phyloP scores from a whole-genome alignment of 2,888 invertebrate genomes.

The Scaptomyza tumidula region DNA sequence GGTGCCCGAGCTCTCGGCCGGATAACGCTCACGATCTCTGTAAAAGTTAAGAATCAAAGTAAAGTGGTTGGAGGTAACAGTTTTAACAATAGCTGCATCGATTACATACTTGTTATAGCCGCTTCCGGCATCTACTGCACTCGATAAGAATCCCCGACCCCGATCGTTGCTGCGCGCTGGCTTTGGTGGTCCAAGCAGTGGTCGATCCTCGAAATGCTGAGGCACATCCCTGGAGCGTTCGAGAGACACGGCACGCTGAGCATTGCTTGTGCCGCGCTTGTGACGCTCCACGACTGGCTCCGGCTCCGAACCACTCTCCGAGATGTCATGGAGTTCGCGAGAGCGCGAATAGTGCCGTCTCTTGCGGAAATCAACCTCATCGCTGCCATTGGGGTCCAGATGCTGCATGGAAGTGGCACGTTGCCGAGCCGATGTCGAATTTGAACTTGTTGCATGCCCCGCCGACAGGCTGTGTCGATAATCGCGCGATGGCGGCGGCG shows the following conservation, averaged over 20 bases:
- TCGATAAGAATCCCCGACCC: constrained; percentile 43
- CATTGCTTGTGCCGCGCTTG: constrained; percentile 58
- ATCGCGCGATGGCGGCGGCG: constrained; percentile 73
- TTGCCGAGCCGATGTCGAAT: constrained; percentile 55
- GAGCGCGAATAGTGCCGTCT: constrained; percentile 84
- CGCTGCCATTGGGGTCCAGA: constrained; percentile 77
- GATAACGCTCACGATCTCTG: constrained; percentile 84
- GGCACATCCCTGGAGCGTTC: constrained; percentile 60
- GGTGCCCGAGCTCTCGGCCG: constrained; percentile 86
- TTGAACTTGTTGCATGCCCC: constrained; percentile 28
- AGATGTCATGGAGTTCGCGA: constrained; percentile 85
- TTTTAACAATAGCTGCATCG: neutral
- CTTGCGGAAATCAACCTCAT: constrained; percentile 83
- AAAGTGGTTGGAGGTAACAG: neutral
- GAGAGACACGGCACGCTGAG: constrained; percentile 68
- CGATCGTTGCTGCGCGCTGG: constrained; percentile 83
- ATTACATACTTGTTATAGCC: constrained; percentile 55
- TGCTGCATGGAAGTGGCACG: constrained; percentile 84
- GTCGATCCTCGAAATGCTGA: constrained; percentile 75
- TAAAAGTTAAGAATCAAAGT: neutral
- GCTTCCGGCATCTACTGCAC: constrained; percentile 44
- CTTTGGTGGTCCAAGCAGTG: constrained; percentile 82
- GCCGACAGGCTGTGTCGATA: constrained; percentile 71
- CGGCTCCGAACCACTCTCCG: constrained; percentile 84
- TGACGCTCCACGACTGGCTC: constrained; percentile 79